Percentiles rank a stretch among this genome's conserved stretches.
phyloP scores from a whole-genome alignment of 1,140 invertebrate genomes.

The Trichogramma pretiosum region DNA sequence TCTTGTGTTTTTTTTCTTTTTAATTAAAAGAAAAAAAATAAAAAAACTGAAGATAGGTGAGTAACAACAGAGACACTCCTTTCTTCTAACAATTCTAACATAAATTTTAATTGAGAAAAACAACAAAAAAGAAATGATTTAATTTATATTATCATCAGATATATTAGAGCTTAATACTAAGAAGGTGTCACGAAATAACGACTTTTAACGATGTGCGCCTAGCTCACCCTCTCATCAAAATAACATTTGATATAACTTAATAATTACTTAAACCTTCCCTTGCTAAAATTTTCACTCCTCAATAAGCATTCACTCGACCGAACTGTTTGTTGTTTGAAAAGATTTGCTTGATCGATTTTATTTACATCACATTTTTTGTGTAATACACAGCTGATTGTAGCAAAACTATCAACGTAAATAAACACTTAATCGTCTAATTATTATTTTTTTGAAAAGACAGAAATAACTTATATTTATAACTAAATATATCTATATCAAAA shows the following conservation, averaged over 20 bases:
- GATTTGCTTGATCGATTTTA: no score
- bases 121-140: constrained; percentile 13
- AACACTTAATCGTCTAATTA: no score
- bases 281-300: constrained; percentile 4
- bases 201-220: constrained; percentile 5
- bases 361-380: no score
- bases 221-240: constrained; percentile 8
- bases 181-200: constrained; percentile 12
- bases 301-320: constrained; percentile 3
- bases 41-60: constrained; percentile 14
- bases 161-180: constrained; percentile 19
- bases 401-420: no score
- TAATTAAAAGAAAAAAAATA: constrained; percentile 16
- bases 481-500: no score
- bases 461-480: no score
- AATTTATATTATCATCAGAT: constrained; percentile 13
- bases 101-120: constrained; percentile 11
- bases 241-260: background rate
- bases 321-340: constrained; percentile 15
- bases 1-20: no score
- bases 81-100: constrained; percentile 9
- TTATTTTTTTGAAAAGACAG: no score
- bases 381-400: no score
- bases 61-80: constrained; percentile 12
- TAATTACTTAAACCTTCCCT: constrained; percentile 2